Conservation (phyloP, 2,888 invertebrate species). For the Folsomia candida region DNA sequence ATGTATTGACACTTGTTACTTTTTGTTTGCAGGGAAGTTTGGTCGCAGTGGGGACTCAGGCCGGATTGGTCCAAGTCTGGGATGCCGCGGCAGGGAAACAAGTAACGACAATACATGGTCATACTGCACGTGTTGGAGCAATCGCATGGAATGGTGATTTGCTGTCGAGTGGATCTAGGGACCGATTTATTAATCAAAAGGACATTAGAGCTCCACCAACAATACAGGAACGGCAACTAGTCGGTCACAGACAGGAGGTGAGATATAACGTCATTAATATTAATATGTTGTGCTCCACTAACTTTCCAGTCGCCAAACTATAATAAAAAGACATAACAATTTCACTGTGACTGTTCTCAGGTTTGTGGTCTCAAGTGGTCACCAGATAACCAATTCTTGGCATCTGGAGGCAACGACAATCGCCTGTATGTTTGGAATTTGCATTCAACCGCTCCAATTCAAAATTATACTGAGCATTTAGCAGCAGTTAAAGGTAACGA, state of each 20-base stretch:
- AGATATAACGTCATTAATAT: background rate
- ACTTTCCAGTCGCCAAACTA: too few species aligned
- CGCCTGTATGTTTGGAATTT: constrained; percentile 88
- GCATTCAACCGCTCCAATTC: constrained; percentile 82
- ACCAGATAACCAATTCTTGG: constrained; percentile 93
- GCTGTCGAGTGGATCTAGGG: constrained; percentile 90
- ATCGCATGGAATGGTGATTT: constrained; percentile 97
- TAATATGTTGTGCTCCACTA: too few species aligned
- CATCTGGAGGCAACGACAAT: constrained; percentile 98
- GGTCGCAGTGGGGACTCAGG: constrained; percentile 96
- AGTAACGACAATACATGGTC: constrained; percentile 84
- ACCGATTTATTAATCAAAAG: constrained; percentile 86
- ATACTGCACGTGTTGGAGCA: constrained; percentile 88
- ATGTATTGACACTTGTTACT: constrained; percentile 5
- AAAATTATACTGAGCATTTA: constrained; percentile 93
- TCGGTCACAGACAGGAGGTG: constrained; percentile 92
- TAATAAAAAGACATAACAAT: too few species aligned
- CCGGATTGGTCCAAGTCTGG: constrained; percentile 97
- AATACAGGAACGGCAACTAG: constrained; percentile 75
- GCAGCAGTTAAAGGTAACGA: constrained; percentile 79
- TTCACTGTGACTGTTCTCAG: too few species aligned
- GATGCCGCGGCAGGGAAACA: constrained; percentile 88
- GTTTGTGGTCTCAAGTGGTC: constrained; percentile 97
- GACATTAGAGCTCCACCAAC: constrained; percentile 82
- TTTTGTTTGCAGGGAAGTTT: constrained; percentile 67